Evolutionary conservation across 1,140 invertebrate species (phyloP), one percentile per base, ranked within the genome.

Genomic region (Bombus soroeensis): DNA sequence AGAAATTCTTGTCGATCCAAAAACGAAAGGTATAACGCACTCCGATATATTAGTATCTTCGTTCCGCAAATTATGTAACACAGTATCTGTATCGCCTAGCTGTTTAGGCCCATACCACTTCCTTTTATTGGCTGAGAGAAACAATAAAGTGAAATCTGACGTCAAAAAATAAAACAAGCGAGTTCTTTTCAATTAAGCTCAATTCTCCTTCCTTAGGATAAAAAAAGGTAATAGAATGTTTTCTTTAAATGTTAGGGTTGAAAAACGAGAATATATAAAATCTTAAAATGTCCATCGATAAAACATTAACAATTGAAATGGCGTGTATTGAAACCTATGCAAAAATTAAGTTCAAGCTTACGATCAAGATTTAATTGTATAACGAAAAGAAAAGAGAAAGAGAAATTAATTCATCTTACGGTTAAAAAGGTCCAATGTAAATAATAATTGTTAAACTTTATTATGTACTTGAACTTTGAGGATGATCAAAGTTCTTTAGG

Each of bases 81-180:
- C 59, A 71, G 47, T 78, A 39, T 90, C 84, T 87, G 88, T 81
- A 90, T 84, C 83, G 90, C 86, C 86, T 92, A 87, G 75, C 85
- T 75, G 83, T 80, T 72, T 85, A 90, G 64, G 77, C 82, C 72
- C 78, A 85, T 39, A 72, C 64, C 34, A 81, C 43, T n/a, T 57
- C 37, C 62, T 83, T 88, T 88, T 87, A 87, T 91, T 91, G 92
- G 83, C 91, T 91, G 79, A 93, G 90, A 91, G 83, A 92, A 93
- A 93, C 89, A 93, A 93, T 93, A 93, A 93, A 93, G 91, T 92
- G 91, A 92, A 90, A 92, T 91, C 90, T 83, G 89, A 91, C 84
- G 8, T 79, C 66, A 79, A 79, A 79, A 79, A 41, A 74, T 2
- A 53, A 22, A 18, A 91, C 77, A 81, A 32, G 32, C n/a, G 59